Evolutionary conservation across 2,888 invertebrate genomes (phyloP), one percentile per base, ranked within the genome.

Genomic region (Yponomeuta plumbellus): DNA sequence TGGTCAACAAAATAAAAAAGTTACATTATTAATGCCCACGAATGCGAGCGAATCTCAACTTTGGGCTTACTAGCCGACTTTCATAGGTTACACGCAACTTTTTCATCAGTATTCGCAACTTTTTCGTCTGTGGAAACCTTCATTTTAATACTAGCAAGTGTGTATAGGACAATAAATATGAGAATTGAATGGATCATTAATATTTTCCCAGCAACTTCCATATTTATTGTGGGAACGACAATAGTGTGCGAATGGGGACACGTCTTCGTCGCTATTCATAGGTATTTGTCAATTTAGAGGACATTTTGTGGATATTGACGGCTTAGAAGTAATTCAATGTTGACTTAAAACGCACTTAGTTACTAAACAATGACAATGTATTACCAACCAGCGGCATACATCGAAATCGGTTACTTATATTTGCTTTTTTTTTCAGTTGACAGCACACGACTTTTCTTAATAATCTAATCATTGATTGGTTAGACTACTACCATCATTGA

Each of bases 181-280:
- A 22, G 21, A 59, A 59, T 59, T 59, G 22, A 72, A 72, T 71
- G 56, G 72, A 68, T 65, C 67, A 71, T 71, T 71, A 70, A 34
- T 67, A 39, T 11, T 22, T 67, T 68, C 69, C 40, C 68, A 72
- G 44, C 67, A 66, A 39, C 67, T 67, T 57, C 44, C 44, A 52
- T 59, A 59, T 59, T 59, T 59, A 59, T 22, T 63, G 66, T 66
- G 66, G 40, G 64, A 63, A 57, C n/a, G 8, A n/a, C 26, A 20
- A 57, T 65, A n/a, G 39, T 39, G 39, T 65, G 58, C 11, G 59
- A 59, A 59, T 59, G 59, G 59, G 59, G 59, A 23, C 59, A 59
- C 8, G 23, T 21, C 17, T 59, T 59, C 23, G 4, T n/a, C 59
- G 11, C 22, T 21, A 58, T 58, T 20, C 58, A 58, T 52, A 52